Evolutionary conservation across 1,140 invertebrate genomes (phyloP), one percentile per base, ranked within the genome.

Genomic region (Drosophila takahashii): DNA sequence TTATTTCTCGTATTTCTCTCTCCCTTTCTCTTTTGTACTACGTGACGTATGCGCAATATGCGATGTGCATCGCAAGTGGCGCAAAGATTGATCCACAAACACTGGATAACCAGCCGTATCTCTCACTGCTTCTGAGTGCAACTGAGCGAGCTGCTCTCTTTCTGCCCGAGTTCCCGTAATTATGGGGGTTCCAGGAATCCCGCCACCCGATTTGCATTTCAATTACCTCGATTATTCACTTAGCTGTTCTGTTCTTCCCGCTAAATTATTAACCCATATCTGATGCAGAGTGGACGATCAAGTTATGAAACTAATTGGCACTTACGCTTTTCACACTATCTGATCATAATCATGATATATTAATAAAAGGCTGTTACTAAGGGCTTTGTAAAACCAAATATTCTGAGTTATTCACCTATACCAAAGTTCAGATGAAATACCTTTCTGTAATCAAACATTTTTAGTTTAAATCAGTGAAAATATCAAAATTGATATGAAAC

Each of bases 21-120:
- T 36, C 18, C 64, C 15, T 22, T 18, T 53, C 74, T 61, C 65
- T 69, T 57, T 27, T 37, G 74, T 58, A 66, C 76, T 69, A 83
- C 83, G 71, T 87, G 83, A 87, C 83, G 83, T 87, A 87, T 83
- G 64, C 77, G 79, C 76, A 79, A 81, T 78, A 70, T 72, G 61
- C 29, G 54, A 16, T 60, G 41, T 61, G 81, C 75, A 87, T 83
- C 57, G 34, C 50, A 87, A 87, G 71, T 58, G 61, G 57, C 48
- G 37, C 22, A 16, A 39, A 42, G 34, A 22, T 18, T 58, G 70
- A 54, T 74, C 52, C 26, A 54, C 32, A 53, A 56, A 51, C 13
- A 60, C 29, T 54, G 22, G 18, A 52, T 22, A 32, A 32, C 22
- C 32, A 61, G 29, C n/a, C 51, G 34, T 34, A 64, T 10, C 47